Evolutionary conservation across 1,140 invertebrate species (phyloP), one percentile per base, ranked within the genome.

Genomic region (Ganaspis sp.): DNA sequence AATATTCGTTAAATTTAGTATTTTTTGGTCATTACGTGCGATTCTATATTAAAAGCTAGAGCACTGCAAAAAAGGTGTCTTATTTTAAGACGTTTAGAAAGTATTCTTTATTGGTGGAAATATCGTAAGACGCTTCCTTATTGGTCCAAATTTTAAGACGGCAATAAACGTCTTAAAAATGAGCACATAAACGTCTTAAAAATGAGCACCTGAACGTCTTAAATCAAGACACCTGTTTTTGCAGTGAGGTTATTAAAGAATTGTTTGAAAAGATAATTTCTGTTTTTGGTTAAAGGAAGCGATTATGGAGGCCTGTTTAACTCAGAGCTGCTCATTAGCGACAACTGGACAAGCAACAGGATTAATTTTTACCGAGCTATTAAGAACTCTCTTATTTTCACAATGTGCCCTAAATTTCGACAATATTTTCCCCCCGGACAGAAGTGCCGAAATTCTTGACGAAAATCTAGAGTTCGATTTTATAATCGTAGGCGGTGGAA

Each of bases 401-500:
- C 93, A 94, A 73, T 94, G 93, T 72, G 83, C 85, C 1, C 74
- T 94, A 0, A 53, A 34, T 1, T 37, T 74, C 12, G 74, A 71
- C 1, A 45, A 72, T 1, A 69, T 76, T 5, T 91, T 92, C 1
- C 92, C 93, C 0, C 78, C 84, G 3, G 91, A 92, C 29, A 81
- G 93, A 85, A 93, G 92, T 0, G 70, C 84, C 6, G 93, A 94
- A 8, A 80, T 90, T 23, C 17, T 84, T 4, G 42, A 69, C 40
- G 0, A 75, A 1, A 80, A 91, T 45, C 87, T 92, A 0, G 85
- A 90, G 26, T 94, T 93, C 74, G 93, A 94, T 75, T 93, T 94
- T 72, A 90, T 94, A 2, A 86, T 93, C 0, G 92, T 92, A 0
- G 93, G 93, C 0, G 90, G 89, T 9, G 95, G 95, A 40, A 94